Percentiles rank a stretch among this genome's conserved stretches.
Evolutionary conservation across 2,888 invertebrate genomes (phyloP).

Genomic region (Abrostola tripartita): DNA sequence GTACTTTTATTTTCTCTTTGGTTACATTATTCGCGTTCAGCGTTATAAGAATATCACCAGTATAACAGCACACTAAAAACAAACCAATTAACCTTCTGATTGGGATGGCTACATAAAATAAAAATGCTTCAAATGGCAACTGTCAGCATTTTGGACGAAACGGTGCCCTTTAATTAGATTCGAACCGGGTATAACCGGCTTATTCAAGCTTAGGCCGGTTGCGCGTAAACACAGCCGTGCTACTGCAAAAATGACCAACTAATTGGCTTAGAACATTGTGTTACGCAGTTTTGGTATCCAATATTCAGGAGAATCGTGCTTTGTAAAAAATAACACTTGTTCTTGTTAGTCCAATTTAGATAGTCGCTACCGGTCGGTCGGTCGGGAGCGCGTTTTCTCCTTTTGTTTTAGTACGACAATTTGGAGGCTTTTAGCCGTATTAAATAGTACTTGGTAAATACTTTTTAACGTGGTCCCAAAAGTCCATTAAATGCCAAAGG

Average conservation of each 20-base stretch:
- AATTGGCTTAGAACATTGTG: slow-evolving; percentile 86
- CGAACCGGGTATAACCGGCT: slow-evolving; percentile 85
- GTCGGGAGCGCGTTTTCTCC: slow-evolving; percentile 12
- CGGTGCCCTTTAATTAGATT: slow-evolving; percentile 87
- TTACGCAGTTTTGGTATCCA: slow-evolving; percentile 82
- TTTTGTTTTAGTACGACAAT: slow-evolving; percentile 27
- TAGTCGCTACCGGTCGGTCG: slow-evolving; percentile 31
- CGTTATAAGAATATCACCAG: slow-evolving; percentile 51
- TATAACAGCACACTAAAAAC: slow-evolving; percentile 65
- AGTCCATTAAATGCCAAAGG: slow-evolving; percentile 65
- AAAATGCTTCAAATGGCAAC: slow-evolving; percentile 79
- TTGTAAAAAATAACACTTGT: slow-evolving; percentile 69
- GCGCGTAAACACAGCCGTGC: slow-evolving; percentile 76
- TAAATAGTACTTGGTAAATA: slow-evolving; percentile 50
- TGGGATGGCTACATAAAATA: slow-evolving; percentile 70
- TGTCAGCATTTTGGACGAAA: slow-evolving; percentile 85
- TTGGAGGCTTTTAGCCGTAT: slow-evolving; percentile 44
- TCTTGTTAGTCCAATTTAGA: slow-evolving; percentile 58
- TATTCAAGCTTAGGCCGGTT: slow-evolving; percentile 83
- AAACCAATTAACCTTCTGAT: slow-evolving; percentile 78
- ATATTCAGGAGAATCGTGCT: slow-evolving; percentile 79
- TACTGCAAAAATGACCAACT: slow-evolving; percentile 86
- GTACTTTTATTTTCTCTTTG: slow-evolving; percentile 62
- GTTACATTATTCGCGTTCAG: slow-evolving; percentile 52
- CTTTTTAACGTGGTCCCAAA: slow-evolving; percentile 54